Conservation (phyloP, 2,797 vertebrate species). For the Lutjanus argentimaculatus region DNA sequence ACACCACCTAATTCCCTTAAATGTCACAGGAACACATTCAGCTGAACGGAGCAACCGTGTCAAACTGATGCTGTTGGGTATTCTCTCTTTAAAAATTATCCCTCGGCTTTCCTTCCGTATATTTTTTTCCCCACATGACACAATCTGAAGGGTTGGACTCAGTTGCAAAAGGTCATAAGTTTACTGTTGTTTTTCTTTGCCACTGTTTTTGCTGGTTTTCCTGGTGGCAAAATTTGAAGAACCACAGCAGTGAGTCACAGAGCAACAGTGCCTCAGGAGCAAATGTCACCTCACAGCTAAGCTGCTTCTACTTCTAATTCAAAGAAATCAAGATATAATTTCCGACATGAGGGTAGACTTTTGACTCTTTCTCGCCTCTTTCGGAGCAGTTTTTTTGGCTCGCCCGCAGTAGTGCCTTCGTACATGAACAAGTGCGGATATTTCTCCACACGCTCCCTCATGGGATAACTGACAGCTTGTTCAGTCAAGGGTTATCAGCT, state of each 20-base stretch:
- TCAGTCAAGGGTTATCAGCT: conserved; percentile 83
- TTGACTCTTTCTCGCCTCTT: background rate
- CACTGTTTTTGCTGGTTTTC: background rate
- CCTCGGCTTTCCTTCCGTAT: background rate
- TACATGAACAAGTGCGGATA: conserved; percentile 58
- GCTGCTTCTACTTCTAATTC: conserved; percentile 8
- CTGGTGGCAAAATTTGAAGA: conserved; percentile 2
- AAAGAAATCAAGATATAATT: conserved; percentile 10
- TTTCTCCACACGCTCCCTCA: conserved; percentile 63
- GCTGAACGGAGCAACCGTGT: conserved; percentile 34
- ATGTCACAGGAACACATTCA: conserved; percentile 66
- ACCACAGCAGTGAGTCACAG: conserved; percentile 11
- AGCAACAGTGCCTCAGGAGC: conserved; percentile 1
- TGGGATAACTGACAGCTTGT: conserved; percentile 80
- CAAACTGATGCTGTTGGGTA: conserved; percentile 8
- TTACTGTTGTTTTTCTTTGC: conserved; percentile 2
- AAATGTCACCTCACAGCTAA: background rate
- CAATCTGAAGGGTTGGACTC: conserved; percentile 9
- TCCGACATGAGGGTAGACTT: conserved; percentile 21
- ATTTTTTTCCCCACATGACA: conserved; percentile 2
- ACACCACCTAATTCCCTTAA: conserved; percentile 73
- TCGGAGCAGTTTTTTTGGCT: conserved; percentile 4
- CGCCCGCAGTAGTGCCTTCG: conserved; percentile 5
- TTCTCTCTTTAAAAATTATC: conserved; percentile 17
- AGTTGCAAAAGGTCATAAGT: conserved; percentile 2